Conservation (phyloP, 2,888 invertebrate species). For the Agrilus cyanescens region DNA sequence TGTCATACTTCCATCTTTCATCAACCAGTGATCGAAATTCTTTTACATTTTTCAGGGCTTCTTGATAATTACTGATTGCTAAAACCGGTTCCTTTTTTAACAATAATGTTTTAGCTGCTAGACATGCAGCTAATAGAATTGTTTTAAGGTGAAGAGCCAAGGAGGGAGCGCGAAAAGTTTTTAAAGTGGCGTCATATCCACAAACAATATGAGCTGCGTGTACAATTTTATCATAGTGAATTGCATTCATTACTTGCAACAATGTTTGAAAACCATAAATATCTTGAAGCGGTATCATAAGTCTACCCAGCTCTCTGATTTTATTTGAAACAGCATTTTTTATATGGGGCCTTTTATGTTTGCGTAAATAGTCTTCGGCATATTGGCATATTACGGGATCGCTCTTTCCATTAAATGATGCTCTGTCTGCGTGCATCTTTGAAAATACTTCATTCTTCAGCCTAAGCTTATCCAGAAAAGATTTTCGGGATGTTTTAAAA, state of each 20-base stretch:
- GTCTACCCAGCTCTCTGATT: conserved; percentile 18
- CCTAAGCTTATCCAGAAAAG: conserved; percentile 13
- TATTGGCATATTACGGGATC: conserved; percentile 17
- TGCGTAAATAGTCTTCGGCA: conserved; percentile 18
- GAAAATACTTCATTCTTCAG: conserved; percentile 17
- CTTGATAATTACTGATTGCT: conserved; percentile 9
- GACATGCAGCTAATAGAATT: conserved; percentile 9
- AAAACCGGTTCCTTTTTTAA: conserved; percentile 14
- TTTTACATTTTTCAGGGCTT: conserved; percentile 12
- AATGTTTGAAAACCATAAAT: conserved; percentile 4
- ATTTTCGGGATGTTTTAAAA: conserved; percentile 11
- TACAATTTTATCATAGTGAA: conserved; percentile 7
- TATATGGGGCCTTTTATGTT: conserved; percentile 19
- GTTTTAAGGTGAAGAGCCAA: conserved; percentile 17
- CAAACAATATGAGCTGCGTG: conserved; percentile 9
- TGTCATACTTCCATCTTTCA: conserved; percentile 15
- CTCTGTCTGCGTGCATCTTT: conserved; percentile 17
- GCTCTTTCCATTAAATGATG: conserved; percentile 14
- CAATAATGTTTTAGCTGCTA: conserved; percentile 13
- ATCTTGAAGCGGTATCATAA: conserved; percentile 14
- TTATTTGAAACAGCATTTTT: conserved; percentile 17
- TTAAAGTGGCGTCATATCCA: conserved; percentile 12
- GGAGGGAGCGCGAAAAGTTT: conserved; percentile 15
- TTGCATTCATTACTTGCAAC: conserved; percentile 5
- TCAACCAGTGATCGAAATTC: conserved; percentile 13